Evolutionary conservation across 2,888 invertebrate species (phyloP), one percentile per base, ranked within the genome.

Genomic region (Thumatha senex): DNA sequence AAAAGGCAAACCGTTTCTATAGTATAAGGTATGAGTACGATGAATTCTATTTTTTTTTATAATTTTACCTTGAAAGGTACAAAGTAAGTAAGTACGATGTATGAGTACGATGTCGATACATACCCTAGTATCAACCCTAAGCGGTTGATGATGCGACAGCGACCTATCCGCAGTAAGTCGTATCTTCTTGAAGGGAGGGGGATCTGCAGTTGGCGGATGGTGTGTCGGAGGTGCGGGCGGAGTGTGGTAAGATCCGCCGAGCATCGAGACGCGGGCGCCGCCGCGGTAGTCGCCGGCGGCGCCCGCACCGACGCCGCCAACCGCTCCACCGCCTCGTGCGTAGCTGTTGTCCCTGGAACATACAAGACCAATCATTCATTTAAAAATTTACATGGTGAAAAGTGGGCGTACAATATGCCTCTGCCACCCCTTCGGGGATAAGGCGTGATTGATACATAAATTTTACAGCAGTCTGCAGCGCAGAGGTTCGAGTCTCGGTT

Each of bases 141-240:
- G 90, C 61, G 93, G 94, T 70, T 92, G 92, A 58, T 89, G 92
- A 70, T 80, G 86, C 66, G 85, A 70, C 77, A 82, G 2, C 68
- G 72, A 66, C 35, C 89, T 73, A 56, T 92, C 88, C 53, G 93
- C 92, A 63, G 92, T 92, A 79, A 94, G 92, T 56, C 94, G 89
- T 80, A 94, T 93, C 92, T 94, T 94, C 89, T 94, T 94, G 89
- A 93, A 93, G 81, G 94, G 93, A 69, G 93, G 94, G 62, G 93
- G 93, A 70, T 92, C 92, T 7, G 90, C 89, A 71, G 80, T 89
- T 57, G 85, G 89, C 59, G 84, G 89, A 68, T 87, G 79, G 76
- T 87, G 87, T 10, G 30, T 31, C 5, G 9, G 8, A 8, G 31
- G 31, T 1, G 31, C 31, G 5, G 31, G 31, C 10, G 31, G 3